phyloP scores from a whole-genome alignment of 2,113 vertebrate species.

The Mellivora capensis region DNA sequence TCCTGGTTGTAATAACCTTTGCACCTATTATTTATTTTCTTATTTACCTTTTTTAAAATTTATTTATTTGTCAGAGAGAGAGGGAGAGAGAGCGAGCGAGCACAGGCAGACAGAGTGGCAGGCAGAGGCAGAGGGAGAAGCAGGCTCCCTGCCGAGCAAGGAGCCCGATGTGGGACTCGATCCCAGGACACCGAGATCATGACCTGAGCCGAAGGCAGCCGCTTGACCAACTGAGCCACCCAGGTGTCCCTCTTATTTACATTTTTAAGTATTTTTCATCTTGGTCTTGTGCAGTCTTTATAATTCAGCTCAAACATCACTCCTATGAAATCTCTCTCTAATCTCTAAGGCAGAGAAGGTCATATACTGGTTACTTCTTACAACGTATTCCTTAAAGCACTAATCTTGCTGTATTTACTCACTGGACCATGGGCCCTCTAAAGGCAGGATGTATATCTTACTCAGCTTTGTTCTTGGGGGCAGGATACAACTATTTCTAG shows the following conservation, averaged over 20 bases:
- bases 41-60: background rate
- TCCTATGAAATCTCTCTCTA: background rate
- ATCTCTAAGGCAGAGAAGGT: background rate
- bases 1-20: background rate
- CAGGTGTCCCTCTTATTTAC: background rate
- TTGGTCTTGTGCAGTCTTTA: background rate
- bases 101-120: too few species aligned
- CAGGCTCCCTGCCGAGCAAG: too few species aligned
- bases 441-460: background rate
- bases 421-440: background rate
- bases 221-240: too few species aligned
- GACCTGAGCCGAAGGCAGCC: too few species aligned
- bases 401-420: background rate
- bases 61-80: too few species aligned
- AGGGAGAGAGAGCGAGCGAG: too few species aligned
- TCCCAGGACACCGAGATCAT: too few species aligned
- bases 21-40: background rate
- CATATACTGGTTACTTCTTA: background rate
- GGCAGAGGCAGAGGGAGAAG: too few species aligned
- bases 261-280: background rate
- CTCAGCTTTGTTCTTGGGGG: rapidly evolving
- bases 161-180: too few species aligned
- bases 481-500: background rate
- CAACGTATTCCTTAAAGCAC: background rate
- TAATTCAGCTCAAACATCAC: conserved; percentile 1